Base-by-base conservation (phyloP, 2,888 invertebrate species). In the Micoletzkya japonica region DNA sequence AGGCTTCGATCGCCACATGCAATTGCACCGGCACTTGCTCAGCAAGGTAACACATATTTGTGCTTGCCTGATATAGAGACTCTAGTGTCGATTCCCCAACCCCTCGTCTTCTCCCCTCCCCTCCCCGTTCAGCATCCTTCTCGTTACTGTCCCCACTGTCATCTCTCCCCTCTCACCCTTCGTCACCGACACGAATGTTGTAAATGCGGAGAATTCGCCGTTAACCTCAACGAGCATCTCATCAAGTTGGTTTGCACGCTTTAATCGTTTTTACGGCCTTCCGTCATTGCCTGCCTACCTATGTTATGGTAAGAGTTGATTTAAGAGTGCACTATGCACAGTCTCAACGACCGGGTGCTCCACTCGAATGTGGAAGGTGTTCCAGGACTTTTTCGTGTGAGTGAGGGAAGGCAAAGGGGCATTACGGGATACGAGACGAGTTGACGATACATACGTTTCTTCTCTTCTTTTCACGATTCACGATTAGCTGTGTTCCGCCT, bases 201-300 rank as follows among this genome's bases (percentile, higher is more conserved):
- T 30, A 66, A 66, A 37, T 66, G 64, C 30, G 54, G 54, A 6
- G 32, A 54, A 3, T 66, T 54, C 24, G 52, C 54, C 1, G 54
- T 54, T 30, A 37, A 66, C 20, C 30, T 66, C n/a, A 44, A 66
- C 4, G 36, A 50, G 4, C 64, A 66, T 37, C 64, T 66, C 54
- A 66, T 66, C 4, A 26, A 54, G 64, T 66, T 24, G 24, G 64
- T 52, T 32, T 28, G 6, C 6, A 4, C 6, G 6, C 30, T 10
- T 54, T 54, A 26, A 54, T 54, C n/a, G 4, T 24, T 36, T n/a
- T 4, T 4, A 17, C 7, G 26, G 44, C 44, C 10, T 10, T 28
- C 14, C 30, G n/a, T n/a, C n/a, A n/a, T n/a, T n/a, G n/a, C n/a
- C n/a, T n/a, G n/a, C n/a, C n/a, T n/a, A n/a, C n/a, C n/a, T n/a